Percentiles rank a stretch among this genome's conserved stretches.
Conservation (phyloP, 2,797 vertebrate species). For the Fistularia commersonii region DNA sequence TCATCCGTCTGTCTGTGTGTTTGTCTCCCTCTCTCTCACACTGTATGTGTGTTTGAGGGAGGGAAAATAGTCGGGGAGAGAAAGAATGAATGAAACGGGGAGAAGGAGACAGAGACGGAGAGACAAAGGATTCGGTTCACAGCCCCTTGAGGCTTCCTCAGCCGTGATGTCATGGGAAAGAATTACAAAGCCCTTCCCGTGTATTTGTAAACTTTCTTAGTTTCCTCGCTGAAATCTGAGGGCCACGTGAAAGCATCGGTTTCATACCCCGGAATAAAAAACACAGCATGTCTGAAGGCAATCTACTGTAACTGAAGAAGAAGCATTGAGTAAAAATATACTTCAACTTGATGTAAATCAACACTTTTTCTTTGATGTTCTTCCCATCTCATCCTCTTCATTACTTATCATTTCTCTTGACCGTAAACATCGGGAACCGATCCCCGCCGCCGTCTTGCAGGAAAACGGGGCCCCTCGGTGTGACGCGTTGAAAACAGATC, state of each 20-base stretch:
- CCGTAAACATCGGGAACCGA: slow-evolving; percentile 55
- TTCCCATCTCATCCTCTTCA: slow-evolving; percentile 41
- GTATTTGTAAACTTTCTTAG: slow-evolving; percentile 58
- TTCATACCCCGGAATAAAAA: slow-evolving; percentile 44
- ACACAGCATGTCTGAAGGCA: slow-evolving; percentile 32
- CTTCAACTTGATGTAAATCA: slow-evolving; percentile 52
- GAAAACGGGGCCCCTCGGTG: slow-evolving; percentile 42
- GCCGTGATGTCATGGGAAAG: slow-evolving; percentile 78
- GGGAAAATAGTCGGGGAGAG: too few species aligned
- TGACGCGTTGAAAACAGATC: slow-evolving; percentile 53
- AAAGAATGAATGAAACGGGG: too few species aligned
- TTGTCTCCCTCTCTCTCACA: slow-evolving; percentile 12
- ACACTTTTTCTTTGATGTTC: slow-evolving; percentile 54
- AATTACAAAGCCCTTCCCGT: slow-evolving; percentile 43
- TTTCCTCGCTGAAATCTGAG: slow-evolving; percentile 42
- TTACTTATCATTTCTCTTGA: slow-evolving; percentile 59
- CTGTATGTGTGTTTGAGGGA: too few species aligned
- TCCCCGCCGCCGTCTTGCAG: slow-evolving; percentile 49
- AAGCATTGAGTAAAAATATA: slow-evolving; percentile 30
- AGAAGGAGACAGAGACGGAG: neutral
- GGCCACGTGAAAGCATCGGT: slow-evolving; percentile 36
- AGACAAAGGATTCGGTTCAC: slow-evolving; percentile 56
- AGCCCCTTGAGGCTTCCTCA: slow-evolving; percentile 58
- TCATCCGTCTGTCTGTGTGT: slow-evolving; percentile 44
- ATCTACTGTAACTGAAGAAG: slow-evolving; percentile 25